A percentile compares a stretch with the other conserved stretches of the same genome.
Evolutionary conservation across 2,113 vertebrate genomes (phyloP).

Genomic region (Prunella fulvescens): DNA sequence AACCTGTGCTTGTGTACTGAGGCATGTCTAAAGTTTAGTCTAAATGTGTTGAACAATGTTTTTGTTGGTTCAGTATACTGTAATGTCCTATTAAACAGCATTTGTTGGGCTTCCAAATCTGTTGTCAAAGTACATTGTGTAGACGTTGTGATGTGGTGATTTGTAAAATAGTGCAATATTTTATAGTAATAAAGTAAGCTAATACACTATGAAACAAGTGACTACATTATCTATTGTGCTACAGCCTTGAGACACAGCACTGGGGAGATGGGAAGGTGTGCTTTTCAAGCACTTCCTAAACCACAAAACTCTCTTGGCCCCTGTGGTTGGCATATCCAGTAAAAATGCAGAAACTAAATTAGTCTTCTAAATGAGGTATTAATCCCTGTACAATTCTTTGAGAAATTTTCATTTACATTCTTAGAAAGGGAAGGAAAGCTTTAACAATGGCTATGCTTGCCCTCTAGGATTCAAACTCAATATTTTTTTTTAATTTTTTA

Average conservation of each 20-base stretch:
- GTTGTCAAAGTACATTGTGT: conserved; percentile 56
- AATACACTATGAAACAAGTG: conserved; percentile 54
- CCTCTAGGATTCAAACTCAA: neutral
- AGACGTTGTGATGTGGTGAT: conserved; percentile 34
- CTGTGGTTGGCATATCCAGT: neutral
- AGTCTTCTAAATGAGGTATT: neutral
- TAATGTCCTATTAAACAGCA: conserved; percentile 57
- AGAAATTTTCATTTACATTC: neutral
- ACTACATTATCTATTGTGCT: conserved; percentile 65
- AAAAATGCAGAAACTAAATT: neutral
- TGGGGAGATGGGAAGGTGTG: neutral
- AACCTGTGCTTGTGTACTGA: too few relatives aligned
- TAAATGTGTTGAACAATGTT: conserved; percentile 46
- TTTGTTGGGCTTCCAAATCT: conserved; percentile 45
- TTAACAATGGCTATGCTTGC: neutral
- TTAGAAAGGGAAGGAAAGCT: neutral
- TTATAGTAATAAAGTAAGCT: conserved; percentile 64
- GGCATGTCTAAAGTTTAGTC: conserved; percentile 45
- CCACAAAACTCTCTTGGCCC: neutral
- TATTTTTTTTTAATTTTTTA: neutral
- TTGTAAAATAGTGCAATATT: conserved; percentile 62
- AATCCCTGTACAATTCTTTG: neutral
- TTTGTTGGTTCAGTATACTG: conserved; percentile 47
- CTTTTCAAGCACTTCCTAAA: neutral
- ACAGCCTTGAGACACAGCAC: conserved; percentile 1